Evolutionary conservation across 2,797 vertebrate genomes (phyloP).

Genomic region (Pempheris klunzingeri): DNA sequence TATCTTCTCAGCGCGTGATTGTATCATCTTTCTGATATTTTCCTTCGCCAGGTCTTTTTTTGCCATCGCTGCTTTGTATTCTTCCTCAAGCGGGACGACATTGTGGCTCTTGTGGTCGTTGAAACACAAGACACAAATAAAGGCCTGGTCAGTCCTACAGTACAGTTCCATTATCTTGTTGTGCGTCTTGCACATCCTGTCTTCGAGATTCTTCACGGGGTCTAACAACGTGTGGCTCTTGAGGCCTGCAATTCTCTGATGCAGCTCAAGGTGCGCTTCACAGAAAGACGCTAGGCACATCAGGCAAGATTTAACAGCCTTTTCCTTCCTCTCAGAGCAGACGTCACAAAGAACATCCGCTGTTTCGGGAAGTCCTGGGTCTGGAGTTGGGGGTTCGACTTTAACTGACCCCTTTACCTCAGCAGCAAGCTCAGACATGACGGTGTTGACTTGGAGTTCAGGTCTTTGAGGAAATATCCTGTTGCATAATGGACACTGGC

Average conservation of each 20-base stretch:
- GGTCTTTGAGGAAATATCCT: constrained; percentile 17
- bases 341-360: constrained; percentile 38
- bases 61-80: constrained; percentile 38
- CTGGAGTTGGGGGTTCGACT: constrained; percentile 7
- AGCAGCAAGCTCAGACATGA: constrained; percentile 33
- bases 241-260: constrained; percentile 37
- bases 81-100: constrained; percentile 44
- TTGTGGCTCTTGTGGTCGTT: constrained; percentile 39
- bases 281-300: constrained; percentile 42
- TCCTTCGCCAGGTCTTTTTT: constrained; percentile 2
- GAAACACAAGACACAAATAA: constrained; percentile 32
- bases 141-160: constrained; percentile 45
- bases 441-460: constrained; percentile 32
- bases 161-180: constrained; percentile 49
- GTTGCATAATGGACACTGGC: constrained; percentile 52
- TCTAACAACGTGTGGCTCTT: constrained; percentile 44
- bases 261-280: constrained; percentile 57
- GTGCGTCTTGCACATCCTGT: constrained; percentile 46
- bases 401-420: constrained; percentile 10
- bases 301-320: constrained; percentile 48
- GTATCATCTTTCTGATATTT: constrained; percentile 26
- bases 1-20: constrained; percentile 23
- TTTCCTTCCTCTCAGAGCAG: constrained; percentile 34
- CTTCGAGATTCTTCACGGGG: constrained; percentile 40
- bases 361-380: not conserved